Evolutionary conservation across 2,113 vertebrate species (phyloP), one percentile per base, ranked within the genome.

Genomic region (Mesitornis unicolor): DNA sequence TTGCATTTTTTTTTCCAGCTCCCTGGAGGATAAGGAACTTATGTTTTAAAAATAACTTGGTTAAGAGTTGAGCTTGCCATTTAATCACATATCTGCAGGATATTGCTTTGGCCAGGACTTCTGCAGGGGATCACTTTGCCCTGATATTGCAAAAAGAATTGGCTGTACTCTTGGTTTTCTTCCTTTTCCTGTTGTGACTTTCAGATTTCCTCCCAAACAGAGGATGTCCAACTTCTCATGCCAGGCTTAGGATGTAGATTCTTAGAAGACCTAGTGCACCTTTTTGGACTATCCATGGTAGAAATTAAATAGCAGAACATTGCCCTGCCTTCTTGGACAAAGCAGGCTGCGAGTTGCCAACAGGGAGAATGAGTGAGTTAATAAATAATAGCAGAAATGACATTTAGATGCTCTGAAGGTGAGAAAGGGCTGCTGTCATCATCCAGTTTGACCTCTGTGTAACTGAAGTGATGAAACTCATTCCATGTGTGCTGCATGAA

Each of bases 151-250:
- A 63, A 4, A 95, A 93, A 71, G n/a, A 84, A 61, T 87, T 95
- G 88, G 79, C 88, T 89, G 90, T 64, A 53, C 61, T 81, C 29
- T 31, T 83, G 79, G n/a, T 20, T 89, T 90, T 82, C 68, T 13
- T 92, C 47, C 29, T 70, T 64, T 94, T 95, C 93, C 77, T 96
- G 83, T 87, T 95, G 61, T 82, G 88, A 60, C 35, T 93, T 80
- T 84, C 61, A 56, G 74, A 48, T 92, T 95, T 89, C 84, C 89
- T 87, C 48, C 16, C 47, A 74, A 81, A 64, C 24, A 7, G 5
- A 45, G 20, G 12, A 70, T 84, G 16, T 75, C 53, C 29, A 67
- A 5, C 29, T 77, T 73, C 59, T 40, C 36, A 56, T 15, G 9
- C 36, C 14, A 80, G n/a, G 25, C 11, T 83, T 2, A 5, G 35